Base-by-base conservation (phyloP, 2,888 invertebrate species). In the Ectobius pallidus region DNA sequence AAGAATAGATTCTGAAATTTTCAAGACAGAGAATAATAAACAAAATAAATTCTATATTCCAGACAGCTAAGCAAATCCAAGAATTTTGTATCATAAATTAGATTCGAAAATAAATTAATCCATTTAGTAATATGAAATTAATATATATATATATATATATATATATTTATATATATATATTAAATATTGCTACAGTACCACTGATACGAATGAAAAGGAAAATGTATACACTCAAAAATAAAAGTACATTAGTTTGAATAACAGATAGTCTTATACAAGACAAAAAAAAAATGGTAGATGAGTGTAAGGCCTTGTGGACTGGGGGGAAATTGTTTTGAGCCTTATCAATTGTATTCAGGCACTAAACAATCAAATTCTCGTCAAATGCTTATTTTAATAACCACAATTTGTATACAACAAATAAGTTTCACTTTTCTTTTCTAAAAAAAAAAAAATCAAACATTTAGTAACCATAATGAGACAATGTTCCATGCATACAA, bases 371-470 rank as follows among this genome's bases (percentile, higher is more conserved):
- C 30, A n/a, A n/a, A 16, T 46, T 65, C 46, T 65, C 46, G 22
- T 65, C 65, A 65, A 65, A 65, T 70, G 62, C 70, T 73, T 73
- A 73, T 67, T 74, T 73, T 75, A 73, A 75, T 73, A 75, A 73
- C 68, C 75, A 75, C 75, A 75, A 73, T 69, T 73, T 73, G 69
- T 73, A 75, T 75, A 73, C 73, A 75, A 75, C 75, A 75, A 71
- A 75, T 73, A 75, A 69, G 70, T 69, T 55, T 61, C 65, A 58
- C 61, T 69, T 73, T 74, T 70, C 46, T 67, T 68, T 68, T 55
- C 70, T 52, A 70, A 75, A 74, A 73, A n/a, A n/a, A n/a, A n/a
- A n/a, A 75, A 75, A 75, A 75, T 72, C 72, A 72, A 73, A 74
- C 74, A 73, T 67, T 75, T 71, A 75, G 74, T 65, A 68, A 73